Base-by-base conservation (phyloP, 2,113 vertebrate genomes). In the Ceyx melanurus region DNA sequence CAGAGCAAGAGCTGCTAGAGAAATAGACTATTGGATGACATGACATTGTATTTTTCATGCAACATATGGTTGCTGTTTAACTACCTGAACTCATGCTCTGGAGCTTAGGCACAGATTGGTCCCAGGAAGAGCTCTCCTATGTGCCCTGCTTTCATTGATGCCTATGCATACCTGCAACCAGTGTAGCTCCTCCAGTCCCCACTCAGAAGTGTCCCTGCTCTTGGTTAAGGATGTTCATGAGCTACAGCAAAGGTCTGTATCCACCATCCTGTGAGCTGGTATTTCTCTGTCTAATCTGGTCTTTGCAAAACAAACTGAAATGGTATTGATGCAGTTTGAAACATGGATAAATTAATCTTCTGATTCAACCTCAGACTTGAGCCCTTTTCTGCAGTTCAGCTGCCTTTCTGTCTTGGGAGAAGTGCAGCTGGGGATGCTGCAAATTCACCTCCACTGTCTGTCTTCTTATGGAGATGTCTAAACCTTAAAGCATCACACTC, bases 121-220 rank as follows among this genome's bases (percentile, higher is more conserved):
- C 28, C 31, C 35, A 70, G 29, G 56, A 82, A 64, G 75, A 86
- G 11, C 26, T 66, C 42, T 65, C 10, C 4, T 65, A 22, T 43
- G 31, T 31, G 19, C 29, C 42, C 15, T 43, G 13, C 15, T 45
- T 31, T 45, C 13, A 12, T 37, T 43, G 29, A 21, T 16, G 45
- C 4, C 0, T 1, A 22, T 43, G 29, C 9, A 5, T 9, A 13
- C 20, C 6, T 6, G n/a, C 64, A 64, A 9, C 40, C 1, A 6
- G 7, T 37, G 43, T 26, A 31, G 28, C 16, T 19, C 20, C 22
- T 64, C 25, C 40, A 53, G 48, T 35, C 20, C 57, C 28, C 33
- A 51, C 45, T 25, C 3, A 3, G 45, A 60, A 26, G 6, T 53
- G 18, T 2, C 13, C 15, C 19, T 87, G 35, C n/a, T n/a, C 29